Conservation (phyloP, 2,797 vertebrate genomes). For the Meriones psammophilus region DNA sequence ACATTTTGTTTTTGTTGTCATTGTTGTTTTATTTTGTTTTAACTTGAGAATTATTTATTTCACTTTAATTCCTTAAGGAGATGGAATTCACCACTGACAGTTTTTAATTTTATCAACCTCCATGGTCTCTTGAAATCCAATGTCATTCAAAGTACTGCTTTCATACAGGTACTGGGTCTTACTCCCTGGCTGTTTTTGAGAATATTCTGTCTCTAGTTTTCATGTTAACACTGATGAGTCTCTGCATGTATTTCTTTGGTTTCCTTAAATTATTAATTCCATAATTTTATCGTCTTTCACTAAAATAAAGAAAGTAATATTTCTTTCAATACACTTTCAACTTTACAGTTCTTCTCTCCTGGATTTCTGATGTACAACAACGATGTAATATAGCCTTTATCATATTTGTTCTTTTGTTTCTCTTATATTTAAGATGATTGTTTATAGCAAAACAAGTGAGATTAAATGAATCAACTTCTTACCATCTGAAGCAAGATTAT, state of each 20-base stretch:
- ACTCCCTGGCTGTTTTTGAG: background rate
- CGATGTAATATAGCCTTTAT: background rate
- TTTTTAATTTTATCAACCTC: background rate
- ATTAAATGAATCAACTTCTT: background rate
- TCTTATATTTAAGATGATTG: background rate
- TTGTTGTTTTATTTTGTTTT: background rate
- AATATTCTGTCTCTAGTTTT: background rate
- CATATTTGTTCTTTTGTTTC: background rate
- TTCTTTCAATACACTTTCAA: background rate
- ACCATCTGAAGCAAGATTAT: background rate
- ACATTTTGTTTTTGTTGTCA: background rate
- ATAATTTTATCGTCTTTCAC: background rate
- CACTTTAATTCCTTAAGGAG: background rate
- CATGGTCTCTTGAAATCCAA: background rate
- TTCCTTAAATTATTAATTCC: background rate
- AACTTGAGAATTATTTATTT: background rate
- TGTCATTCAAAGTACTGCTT: background rate
- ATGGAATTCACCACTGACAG: background rate
- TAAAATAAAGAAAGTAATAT: background rate
- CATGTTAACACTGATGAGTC: background rate
- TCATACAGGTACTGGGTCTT: background rate
- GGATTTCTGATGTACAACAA: background rate
- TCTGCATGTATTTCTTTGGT: background rate
- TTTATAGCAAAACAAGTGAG: background rate
- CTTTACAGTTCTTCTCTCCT: background rate